Percentiles rank a stretch among this genome's conserved stretches.
These are phyloP conservation scores for Leucoraja ocellata DNA, from an alignment of 2,797 vertebrate species.

Conservation along the genomic window DNA sequence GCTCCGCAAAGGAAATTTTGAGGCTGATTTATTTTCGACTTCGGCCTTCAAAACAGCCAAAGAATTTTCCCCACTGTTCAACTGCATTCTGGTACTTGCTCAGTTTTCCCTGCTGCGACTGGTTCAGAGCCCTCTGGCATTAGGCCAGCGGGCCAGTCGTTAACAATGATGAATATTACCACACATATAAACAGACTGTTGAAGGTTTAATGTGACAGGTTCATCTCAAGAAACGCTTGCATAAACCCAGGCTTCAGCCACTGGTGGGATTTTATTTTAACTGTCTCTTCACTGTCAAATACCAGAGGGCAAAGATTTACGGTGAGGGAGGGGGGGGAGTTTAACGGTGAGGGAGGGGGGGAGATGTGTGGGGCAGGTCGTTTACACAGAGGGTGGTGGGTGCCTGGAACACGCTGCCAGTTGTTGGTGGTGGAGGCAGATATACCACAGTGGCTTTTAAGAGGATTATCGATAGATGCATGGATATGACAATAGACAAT, in stretches of 20 bases:
- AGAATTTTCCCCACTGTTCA: neutral
- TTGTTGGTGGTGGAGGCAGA: conserved; percentile 27
- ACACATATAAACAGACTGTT: neutral
- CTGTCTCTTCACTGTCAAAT: neutral
- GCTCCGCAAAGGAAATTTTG: too few relatives aligned
- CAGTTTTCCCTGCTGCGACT: neutral
- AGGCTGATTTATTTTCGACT: neutral
- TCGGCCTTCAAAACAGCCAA: neutral
- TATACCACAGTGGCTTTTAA: too few relatives aligned
- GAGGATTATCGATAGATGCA: too few relatives aligned
- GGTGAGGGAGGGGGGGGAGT: too few relatives aligned
- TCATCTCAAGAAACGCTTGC: neutral
- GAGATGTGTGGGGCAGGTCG: too few relatives aligned
- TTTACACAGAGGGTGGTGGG: too few relatives aligned
- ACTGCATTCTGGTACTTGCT: neutral
- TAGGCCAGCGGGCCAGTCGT: neutral
- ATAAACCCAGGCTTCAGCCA: neutral
- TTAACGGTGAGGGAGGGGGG: too few relatives aligned
- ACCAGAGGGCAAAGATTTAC: too few relatives aligned
- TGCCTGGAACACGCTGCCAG: neutral
- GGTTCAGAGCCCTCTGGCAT: neutral
- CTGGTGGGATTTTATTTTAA: neutral
- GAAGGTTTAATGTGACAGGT: neutral
- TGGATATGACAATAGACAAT: too few relatives aligned
- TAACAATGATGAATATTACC: neutral